These are phyloP conservation scores for Pocillopora damicornis DNA, from an alignment of 64 coral and sea anemone genomes.

Conservation along the genomic window DNA sequence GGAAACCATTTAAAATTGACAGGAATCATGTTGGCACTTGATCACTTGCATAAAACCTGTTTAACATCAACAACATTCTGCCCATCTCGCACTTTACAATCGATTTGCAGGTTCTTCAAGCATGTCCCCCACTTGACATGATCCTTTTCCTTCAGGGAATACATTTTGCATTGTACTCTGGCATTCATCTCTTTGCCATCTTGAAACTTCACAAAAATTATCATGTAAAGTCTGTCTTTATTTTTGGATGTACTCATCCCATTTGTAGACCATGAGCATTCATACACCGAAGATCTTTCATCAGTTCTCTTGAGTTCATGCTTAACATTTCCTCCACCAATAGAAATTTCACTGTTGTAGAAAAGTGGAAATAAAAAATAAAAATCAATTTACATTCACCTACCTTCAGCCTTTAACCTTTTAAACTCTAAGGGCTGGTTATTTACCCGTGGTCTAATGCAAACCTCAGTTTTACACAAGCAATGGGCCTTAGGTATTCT, in stretches of 20 bases:
- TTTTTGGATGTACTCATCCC: conserved; percentile 77
- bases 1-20: too few species aligned
- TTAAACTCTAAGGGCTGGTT: too few species aligned
- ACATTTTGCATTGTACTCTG: conserved; percentile 84
- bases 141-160: conserved; percentile 76
- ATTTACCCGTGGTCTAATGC: too few species aligned
- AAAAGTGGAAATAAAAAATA: not conserved
- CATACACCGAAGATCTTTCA: conserved; percentile 47
- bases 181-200: conserved; percentile 56
- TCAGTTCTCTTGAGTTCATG: conserved; percentile 75
- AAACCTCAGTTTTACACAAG: too few species aligned
- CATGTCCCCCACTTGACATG: conserved; percentile 87
- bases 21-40: too few species aligned
- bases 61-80: conserved; percentile 67
- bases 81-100: conserved; percentile 79
- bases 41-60: conserved; percentile 69
- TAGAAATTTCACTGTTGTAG: conserved; percentile 62
- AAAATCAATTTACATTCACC: not conserved
- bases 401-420: not conserved
- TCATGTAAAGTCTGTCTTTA: conserved; percentile 72
- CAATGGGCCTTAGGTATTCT: too few species aligned
- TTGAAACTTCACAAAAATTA: conserved; percentile 67
- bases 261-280: conserved; percentile 64
- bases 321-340: conserved; percentile 64
- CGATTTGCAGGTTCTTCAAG: conserved; percentile 81